Evolutionary conservation across 2,888 invertebrate genomes (phyloP).

Genomic region (Drosophila phalerata): DNA sequence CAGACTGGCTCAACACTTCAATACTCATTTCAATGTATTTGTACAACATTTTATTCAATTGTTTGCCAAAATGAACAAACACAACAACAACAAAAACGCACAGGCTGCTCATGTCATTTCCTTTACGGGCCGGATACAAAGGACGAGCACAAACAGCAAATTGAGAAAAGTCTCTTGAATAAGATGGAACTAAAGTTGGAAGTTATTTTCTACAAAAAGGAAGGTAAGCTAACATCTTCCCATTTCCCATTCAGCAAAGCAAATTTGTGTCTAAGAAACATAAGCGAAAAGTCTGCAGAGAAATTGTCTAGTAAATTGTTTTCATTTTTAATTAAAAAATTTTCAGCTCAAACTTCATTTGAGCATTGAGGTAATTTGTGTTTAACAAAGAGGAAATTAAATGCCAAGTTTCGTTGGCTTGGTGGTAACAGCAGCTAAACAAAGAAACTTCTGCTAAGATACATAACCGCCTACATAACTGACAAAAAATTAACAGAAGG

Average conservation of each 20-base stretch:
- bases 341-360: slow-evolving; percentile 43
- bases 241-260: slow-evolving; percentile 10
- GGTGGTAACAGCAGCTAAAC: slow-evolving; percentile 4
- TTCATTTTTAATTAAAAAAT: slow-evolving; percentile 71
- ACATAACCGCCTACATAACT: slow-evolving; percentile 26
- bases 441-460: slow-evolving; percentile 1
- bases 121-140: slow-evolving; percentile 96
- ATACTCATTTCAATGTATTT: slow-evolving; percentile 76
- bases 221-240: slow-evolving; percentile 89
- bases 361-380: slow-evolving; percentile 54
- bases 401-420: slow-evolving; percentile 26
- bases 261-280: slow-evolving; percentile 18
- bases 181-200: slow-evolving; percentile 97
- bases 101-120: slow-evolving; percentile 96
- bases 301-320: slow-evolving; percentile 66
- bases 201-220: slow-evolving; percentile 97
- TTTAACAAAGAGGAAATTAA: slow-evolving; percentile 55
- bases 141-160: slow-evolving; percentile 94
- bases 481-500: background rate
- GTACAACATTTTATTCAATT: slow-evolving; percentile 74
- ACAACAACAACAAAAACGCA: slow-evolving; percentile 37
- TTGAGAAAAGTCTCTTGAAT: slow-evolving; percentile 94
- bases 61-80: slow-evolving; percentile 53
- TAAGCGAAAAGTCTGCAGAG: slow-evolving; percentile 36
- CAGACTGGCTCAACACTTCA: slow-evolving; percentile 64